These are phyloP conservation scores for Euplexia lucipara DNA, from an alignment of 2,888 invertebrate genomes.

Conservation along the genomic window DNA sequence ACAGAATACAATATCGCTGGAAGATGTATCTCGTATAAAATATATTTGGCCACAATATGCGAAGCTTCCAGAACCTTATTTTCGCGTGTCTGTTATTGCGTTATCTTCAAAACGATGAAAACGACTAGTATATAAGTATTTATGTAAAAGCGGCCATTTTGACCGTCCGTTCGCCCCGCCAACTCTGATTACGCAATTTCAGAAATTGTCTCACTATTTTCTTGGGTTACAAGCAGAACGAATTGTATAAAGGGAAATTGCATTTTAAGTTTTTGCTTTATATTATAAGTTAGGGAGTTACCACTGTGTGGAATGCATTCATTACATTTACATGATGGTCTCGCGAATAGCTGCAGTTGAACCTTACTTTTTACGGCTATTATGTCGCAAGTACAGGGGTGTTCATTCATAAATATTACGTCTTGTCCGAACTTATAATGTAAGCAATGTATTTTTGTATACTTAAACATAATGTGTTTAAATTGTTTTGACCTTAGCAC, in stretches of 20 bases:
- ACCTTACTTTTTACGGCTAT: conserved; percentile 17
- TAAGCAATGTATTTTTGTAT: neutral
- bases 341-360: conserved; percentile 17
- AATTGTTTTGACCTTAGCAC: neutral
- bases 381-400: too few species aligned
- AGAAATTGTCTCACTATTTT: conserved; percentile 65
- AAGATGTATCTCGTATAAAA: conserved; percentile 36
- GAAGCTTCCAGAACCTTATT: conserved; percentile 46
- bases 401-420: conserved; percentile 1
- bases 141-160: conserved; percentile 61
- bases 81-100: conserved; percentile 57
- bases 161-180: conserved; percentile 55
- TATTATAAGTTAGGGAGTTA: conserved; percentile 47
- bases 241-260: conserved; percentile 64
- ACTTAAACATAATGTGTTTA: neutral
- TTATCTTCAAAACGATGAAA: conserved; percentile 60
- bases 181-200: conserved; percentile 64
- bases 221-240: conserved; percentile 57
- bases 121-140: conserved; percentile 63
- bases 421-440: neutral
- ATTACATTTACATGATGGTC: conserved; percentile 46
- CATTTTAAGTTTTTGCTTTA: conserved; percentile 60
- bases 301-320: conserved; percentile 35
- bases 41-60: conserved; percentile 34
- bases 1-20: conserved; percentile 33